Conservation (phyloP, 1,140 invertebrate genomes). For the Drosophila subpulchrella region DNA sequence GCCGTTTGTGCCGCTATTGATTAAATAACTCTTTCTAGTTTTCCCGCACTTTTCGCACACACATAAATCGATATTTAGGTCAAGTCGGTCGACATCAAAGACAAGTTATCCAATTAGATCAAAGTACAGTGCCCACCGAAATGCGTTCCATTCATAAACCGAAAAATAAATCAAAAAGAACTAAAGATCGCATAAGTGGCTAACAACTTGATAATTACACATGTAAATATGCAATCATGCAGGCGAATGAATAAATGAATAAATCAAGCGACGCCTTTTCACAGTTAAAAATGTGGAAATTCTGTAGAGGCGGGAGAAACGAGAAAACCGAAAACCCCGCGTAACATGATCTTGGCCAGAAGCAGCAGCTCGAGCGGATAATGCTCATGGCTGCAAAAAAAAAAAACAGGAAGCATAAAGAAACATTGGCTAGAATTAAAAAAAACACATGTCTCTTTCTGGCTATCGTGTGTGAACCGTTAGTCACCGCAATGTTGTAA, state of each 20-base stretch:
- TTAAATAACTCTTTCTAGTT: conserved; percentile 65
- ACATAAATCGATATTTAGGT: conserved; percentile 58
- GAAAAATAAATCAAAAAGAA: not conserved
- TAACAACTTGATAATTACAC: conserved; percentile 62
- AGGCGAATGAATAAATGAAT: conserved; percentile 68
- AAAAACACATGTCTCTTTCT: conserved; percentile 16
- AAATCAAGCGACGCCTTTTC: conserved; percentile 72
- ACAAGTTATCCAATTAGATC: conserved; percentile 63
- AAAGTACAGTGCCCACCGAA: conserved; percentile 32
- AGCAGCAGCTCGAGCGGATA: conserved; percentile 40
- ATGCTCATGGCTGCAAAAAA: conserved; percentile 29
- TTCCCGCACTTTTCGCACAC: conserved; percentile 24
- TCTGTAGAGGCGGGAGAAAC: conserved; percentile 32
- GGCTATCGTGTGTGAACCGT: conserved; percentile 53
- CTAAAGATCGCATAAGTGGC: conserved; percentile 3
- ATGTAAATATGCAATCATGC: conserved; percentile 51
- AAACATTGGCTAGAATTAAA: conserved; percentile 50
- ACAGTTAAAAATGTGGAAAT: conserved; percentile 75
- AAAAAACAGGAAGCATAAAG: conserved; percentile 68
- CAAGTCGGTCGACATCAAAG: conserved; percentile 44
- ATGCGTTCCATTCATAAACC: conserved; percentile 15
- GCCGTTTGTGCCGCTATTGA: conserved; percentile 53
- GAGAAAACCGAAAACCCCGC: conserved; percentile 10
- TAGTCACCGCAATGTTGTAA: conserved; percentile 67
- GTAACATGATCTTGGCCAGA: conserved; percentile 60